Percentiles rank a stretch among this genome's conserved stretches.
Evolutionary conservation across 2,888 invertebrate genomes (phyloP).

Genomic region (Lottia gigantea): DNA sequence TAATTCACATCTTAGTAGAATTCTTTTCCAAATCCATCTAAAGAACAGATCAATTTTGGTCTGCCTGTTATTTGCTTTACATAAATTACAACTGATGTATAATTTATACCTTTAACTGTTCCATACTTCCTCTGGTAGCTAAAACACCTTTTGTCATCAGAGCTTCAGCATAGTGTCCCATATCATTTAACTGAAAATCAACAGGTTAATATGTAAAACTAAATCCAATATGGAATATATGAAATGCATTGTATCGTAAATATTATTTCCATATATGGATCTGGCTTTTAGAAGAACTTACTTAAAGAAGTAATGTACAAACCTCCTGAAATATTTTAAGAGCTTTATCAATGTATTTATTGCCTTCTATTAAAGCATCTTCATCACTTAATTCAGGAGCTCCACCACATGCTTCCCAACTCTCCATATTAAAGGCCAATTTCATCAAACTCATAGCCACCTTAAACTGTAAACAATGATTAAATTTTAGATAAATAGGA

Average conservation of each 20-base stretch:
- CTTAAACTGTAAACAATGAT: slow-evolving; percentile 53
- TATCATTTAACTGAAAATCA: slow-evolving; percentile 59
- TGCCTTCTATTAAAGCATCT: slow-evolving; percentile 62
- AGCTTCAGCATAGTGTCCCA: slow-evolving; percentile 66
- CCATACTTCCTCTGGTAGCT: slow-evolving; percentile 62
- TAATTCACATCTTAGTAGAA: too few species aligned
- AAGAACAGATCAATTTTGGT: too few species aligned
- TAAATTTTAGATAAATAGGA: too few species aligned
- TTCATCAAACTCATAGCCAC: slow-evolving; percentile 65
- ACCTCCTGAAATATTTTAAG: slow-evolving; percentile 65
- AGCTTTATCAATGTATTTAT: slow-evolving; percentile 63
- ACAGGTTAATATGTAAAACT: not conserved
- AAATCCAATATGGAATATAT: too few species aligned
- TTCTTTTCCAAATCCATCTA: too few species aligned
- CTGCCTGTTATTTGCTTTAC: too few species aligned
- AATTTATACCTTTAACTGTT: slow-evolving; percentile 60
- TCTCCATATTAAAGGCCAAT: slow-evolving; percentile 66
- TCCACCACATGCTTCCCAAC: slow-evolving; percentile 66
- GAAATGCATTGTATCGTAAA: not conserved
- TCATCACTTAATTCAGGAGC: slow-evolving; percentile 54
- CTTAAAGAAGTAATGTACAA: slow-evolving; percentile 1
- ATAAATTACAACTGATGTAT: too few species aligned
- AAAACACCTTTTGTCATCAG: slow-evolving; percentile 67
- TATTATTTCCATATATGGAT: too few species aligned
- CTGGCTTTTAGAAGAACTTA: too few species aligned